These are phyloP conservation scores for Prolemur simus DNA, from an alignment of 2,113 vertebrate genomes.

Conservation along the genomic window DNA sequence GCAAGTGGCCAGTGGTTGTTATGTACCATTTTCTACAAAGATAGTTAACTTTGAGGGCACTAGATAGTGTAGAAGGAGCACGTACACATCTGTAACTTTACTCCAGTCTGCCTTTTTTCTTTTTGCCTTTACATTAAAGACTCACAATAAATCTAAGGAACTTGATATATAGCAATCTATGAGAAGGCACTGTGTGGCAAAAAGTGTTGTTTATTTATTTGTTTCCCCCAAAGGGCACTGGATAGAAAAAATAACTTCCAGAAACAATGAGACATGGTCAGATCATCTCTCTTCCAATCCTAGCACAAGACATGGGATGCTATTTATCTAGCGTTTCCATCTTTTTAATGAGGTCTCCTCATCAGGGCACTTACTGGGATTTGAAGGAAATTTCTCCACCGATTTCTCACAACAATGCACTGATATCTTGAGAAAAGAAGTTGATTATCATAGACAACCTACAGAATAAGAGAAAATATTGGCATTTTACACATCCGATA, in stretches of 20 bases:
- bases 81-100: not conserved
- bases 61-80: not conserved
- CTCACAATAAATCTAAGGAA: not conserved
- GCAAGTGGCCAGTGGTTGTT: not conserved
- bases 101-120: not conserved
- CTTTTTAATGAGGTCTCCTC: not conserved
- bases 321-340: not conserved
- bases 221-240: not conserved
- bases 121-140: not conserved
- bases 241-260: not conserved
- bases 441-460: not conserved
- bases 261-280: not conserved
- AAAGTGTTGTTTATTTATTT: not conserved
- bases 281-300: not conserved
- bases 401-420: not conserved
- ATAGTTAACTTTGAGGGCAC: not conserved
- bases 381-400: not conserved
- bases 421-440: not conserved
- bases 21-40: not conserved
- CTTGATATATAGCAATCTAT: not conserved
- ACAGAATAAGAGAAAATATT: too few relatives aligned
- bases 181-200: not conserved
- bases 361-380: not conserved
- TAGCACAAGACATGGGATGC: not conserved
- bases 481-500: too few relatives aligned